Base-by-base conservation (phyloP, 2,888 invertebrate genomes). In the Sinohyriopsis cumingii region DNA sequence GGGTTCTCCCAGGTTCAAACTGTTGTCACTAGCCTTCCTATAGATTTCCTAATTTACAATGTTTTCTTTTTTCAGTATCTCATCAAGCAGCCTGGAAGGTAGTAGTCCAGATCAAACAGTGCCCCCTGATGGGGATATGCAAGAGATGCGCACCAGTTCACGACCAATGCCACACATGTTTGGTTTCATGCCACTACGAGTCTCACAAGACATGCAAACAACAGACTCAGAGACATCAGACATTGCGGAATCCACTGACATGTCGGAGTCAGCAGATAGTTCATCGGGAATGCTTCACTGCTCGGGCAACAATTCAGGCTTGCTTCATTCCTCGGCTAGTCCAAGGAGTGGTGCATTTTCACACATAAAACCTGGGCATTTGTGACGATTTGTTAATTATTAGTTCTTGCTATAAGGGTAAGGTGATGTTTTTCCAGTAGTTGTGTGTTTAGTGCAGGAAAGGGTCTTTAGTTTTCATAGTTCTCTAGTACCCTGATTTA, bases 141-240 rank as follows among this genome's bases (percentile, higher is more conserved):
- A 71, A 45, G 76, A 72, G 56, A 66, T 80, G 55, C 68, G 73
- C 7, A 72, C 65, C 22, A 68, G 73, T 28, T 65, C 63, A 5
- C 68, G 72, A 24, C 78, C 78, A 20, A 76, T 77, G 55, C 80
- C 79, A 45, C 71, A 79, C 69, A 80, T 82, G 75, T 84, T 80
- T 66, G 77, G 81, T 28, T 86, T 85, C 72, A 79, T 82, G 77
- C 84, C 86, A 1, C 78, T 83, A 24, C 61, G 79, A 45, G 83
- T 82, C 62, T 78, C 82, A 25, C 77, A 79, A 7, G 85, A 86
- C 60, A 85, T 84, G 77, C 83, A 83, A 68, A 84, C 84, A 63
- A 86, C 85, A 59, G 87, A 87, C 71, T 86, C 86, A 15, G 86
- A 87, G 64, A 78, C 78, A 18, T 82, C 84, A 0, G 86, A 87